Evolutionary conservation across 2,888 invertebrate genomes (phyloP).

Genomic region (Luffia ferchaultella): DNA sequence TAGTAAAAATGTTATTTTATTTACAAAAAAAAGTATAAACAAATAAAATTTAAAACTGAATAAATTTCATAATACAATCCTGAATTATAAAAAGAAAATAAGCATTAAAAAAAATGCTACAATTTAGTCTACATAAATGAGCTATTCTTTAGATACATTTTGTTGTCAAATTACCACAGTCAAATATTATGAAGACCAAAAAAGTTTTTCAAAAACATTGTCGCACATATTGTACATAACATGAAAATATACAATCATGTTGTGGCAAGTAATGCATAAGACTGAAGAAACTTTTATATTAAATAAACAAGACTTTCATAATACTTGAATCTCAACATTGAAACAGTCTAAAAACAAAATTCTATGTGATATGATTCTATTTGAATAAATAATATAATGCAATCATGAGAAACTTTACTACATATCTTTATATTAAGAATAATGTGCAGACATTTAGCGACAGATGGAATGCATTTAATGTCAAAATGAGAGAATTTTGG

Average conservation of each 20-base stretch:
- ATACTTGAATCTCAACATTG: not conserved
- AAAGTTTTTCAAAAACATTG: not conserved
- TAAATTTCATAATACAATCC: slow-evolving; percentile 19
- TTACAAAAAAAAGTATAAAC: slow-evolving; percentile 48
- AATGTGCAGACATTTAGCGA: not conserved
- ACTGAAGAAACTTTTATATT: not conserved
- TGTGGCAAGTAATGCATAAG: not conserved
- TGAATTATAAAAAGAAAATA: too few relatives aligned
- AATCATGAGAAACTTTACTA: not conserved
- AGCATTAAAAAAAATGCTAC: not conserved
- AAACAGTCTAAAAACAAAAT: not conserved
- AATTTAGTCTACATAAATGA: not conserved
- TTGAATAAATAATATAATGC: not conserved
- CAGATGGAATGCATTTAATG: not conserved
- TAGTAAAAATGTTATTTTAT: slow-evolving; percentile 21
- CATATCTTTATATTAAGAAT: not conserved
- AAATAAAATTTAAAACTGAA: slow-evolving; percentile 59
- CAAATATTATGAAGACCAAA: not conserved
- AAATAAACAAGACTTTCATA: not conserved
- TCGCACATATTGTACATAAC: too few relatives aligned
- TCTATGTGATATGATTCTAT: not conserved
- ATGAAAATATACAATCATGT: too few relatives aligned
- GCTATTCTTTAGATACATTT: not conserved
- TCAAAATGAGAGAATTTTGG: not conserved
- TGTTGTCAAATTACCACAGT: not conserved